Percentiles rank a stretch among this genome's conserved stretches.
These are phyloP conservation scores for Petrosia ficiformis DNA, from an alignment of 37 sponge, comb jelly and placozoan genomes.

Conservation along the genomic window DNA sequence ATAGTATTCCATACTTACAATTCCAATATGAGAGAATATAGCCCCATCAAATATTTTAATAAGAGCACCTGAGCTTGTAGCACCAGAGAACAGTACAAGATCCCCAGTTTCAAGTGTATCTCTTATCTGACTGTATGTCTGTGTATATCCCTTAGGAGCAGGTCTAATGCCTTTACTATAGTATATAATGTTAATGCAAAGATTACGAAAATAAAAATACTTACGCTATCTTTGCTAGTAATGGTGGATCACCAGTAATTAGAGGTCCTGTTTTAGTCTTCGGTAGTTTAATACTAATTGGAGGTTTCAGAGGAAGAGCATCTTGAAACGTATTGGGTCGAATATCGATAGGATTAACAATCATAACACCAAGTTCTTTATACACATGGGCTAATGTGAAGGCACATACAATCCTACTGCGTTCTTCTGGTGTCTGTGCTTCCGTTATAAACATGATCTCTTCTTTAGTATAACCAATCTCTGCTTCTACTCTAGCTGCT, in stretches of 20 bases:
- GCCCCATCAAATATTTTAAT: constrained; percentile 73
- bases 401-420: neutral
- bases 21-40: constrained; percentile 72
- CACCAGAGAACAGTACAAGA: constrained; percentile 58
- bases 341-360: neutral
- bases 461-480: neutral
- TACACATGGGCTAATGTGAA: neutral
- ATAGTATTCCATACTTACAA: no score
- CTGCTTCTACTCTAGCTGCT: neutral
- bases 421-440: neutral
- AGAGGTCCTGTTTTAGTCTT: neutral
- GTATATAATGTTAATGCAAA: neutral
- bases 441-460: neutral
- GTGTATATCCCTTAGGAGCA: constrained; percentile 11
- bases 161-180: constrained; percentile 45
- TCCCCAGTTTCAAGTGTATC: constrained; percentile 42
- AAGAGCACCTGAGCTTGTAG: constrained; percentile 51
- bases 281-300: neutral
- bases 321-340: neutral
- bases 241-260: neutral
- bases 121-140: constrained; percentile 4
- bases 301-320: neutral
- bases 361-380: neutral
- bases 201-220: neutral
- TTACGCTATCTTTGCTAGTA: neutral